Base-by-base conservation (phyloP, 2,888 invertebrate genomes). In the Microctonus brassicae region DNA sequence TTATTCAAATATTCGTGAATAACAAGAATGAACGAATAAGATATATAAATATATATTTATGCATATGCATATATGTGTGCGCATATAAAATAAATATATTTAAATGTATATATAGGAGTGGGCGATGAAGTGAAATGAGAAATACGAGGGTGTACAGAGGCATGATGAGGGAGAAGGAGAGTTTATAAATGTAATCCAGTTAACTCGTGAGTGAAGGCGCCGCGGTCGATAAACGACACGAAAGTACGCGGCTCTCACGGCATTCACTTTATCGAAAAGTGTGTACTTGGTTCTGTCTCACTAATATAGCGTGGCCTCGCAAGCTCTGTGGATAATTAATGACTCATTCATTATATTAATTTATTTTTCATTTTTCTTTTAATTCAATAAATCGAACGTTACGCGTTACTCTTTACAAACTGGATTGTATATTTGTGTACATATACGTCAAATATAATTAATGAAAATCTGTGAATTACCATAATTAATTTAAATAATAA, bases 181-280 rank as follows among this genome's bases (percentile, higher is more conserved):
- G 72, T 75, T 75, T 74, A 69, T 76, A 75, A 79, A 77, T 78
- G 74, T 77, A 77, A 78, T 79, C 77, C 75, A 79, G 76, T 77
- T 78, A 74, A 78, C 69, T 78, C 73, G 76, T 74, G 77, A 77
- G 77, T 74, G 76, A 78, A 76, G 75, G 76, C 73, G 75, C 72
- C 73, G 74, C 73, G 76, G 76, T 76, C 78, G 79, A 79, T 79
- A 80, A 79, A 78, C 75, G 63, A 73, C 78, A 78, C 80, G 78
- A 75, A 78, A 80, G 73, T 72, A 60, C 73, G 62, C 65, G 42
- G 73, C 76, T 77, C 76, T 76, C 74, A 75, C 74, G 75, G 74
- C 74, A 76, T 76, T 72, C 73, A 73, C 61, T 74, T 76, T 78
- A 77, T 76, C 74, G 73, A 66, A 57, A 47, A 73, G 70, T 72